phyloP scores from a whole-genome alignment of 2,888 invertebrate genomes.

The Athalia cordata region DNA sequence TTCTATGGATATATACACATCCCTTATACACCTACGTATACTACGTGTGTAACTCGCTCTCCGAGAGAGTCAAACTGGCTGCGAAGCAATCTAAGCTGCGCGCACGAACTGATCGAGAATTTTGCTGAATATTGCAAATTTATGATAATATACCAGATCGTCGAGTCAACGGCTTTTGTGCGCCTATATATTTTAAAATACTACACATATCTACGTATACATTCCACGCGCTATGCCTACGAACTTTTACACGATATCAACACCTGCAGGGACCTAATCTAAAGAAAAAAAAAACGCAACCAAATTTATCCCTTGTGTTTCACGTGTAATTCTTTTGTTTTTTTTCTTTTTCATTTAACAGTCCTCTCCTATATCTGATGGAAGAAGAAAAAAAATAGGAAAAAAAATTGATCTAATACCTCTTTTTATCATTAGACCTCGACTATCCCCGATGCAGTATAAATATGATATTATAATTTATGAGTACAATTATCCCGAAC shows the following conservation, averaged over 20 bases:
- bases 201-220: too few species aligned
- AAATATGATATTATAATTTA: constrained; percentile 67
- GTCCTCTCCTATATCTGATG: too few species aligned
- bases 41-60: constrained; percentile 47
- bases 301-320: too few species aligned
- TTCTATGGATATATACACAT: too few species aligned
- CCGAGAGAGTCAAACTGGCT: constrained; percentile 39
- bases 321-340: too few species aligned
- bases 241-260: not conserved
- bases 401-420: too few species aligned
- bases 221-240: constrained; percentile 4
- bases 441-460: constrained; percentile 62
- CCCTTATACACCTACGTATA: constrained; percentile 42
- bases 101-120: constrained; percentile 65
- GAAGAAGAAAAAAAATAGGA: too few species aligned
- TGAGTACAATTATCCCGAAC: constrained; percentile 66
- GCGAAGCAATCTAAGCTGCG: constrained; percentile 42
- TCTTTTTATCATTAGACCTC: constrained; percentile 60
- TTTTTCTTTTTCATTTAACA: too few species aligned
- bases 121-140: constrained; percentile 63
- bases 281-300: too few species aligned
- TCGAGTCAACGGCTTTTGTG: constrained; percentile 22
- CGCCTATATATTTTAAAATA: not conserved
- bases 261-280: too few species aligned
- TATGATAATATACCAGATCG: constrained; percentile 52